These are phyloP conservation scores for Spilogale gracilis DNA, from an alignment of 2,113 vertebrate species.

Conservation along the genomic window DNA sequence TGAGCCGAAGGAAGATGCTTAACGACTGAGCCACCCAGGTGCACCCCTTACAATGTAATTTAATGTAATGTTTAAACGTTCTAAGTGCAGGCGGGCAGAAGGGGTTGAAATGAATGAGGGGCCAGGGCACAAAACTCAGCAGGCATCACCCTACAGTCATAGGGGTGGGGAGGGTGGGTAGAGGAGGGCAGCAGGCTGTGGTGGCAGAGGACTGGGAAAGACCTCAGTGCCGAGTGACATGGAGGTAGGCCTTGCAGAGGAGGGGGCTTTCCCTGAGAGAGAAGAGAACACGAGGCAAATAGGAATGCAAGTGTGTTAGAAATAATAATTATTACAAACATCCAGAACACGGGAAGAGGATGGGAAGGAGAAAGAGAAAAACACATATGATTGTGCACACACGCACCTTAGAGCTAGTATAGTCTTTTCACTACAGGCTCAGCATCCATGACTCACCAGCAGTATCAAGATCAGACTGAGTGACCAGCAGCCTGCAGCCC, in stretches of 20 bases:
- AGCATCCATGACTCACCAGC: fast-evolving
- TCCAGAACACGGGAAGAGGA: background rate
- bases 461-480: too few species aligned
- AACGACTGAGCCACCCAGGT: too few species aligned
- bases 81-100: background rate
- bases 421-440: background rate
- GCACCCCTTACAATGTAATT: background rate
- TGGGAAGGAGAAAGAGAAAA: background rate
- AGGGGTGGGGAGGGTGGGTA: fast-evolving
- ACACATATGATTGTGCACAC: fast-evolving
- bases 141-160: fast-evolving
- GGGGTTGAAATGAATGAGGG: background rate
- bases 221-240: background rate
- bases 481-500: background rate
- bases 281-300: background rate
- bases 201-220: background rate
- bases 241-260: background rate
- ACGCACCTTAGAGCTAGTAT: too few species aligned
- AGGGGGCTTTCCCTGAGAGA: background rate
- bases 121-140: background rate
- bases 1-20: too few species aligned
- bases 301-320: too few species aligned
- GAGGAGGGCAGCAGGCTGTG: background rate
- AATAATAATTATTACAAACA: too few species aligned
- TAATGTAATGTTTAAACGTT: background rate